phyloP scores from a whole-genome alignment of 2,113 vertebrate genomes.

The Pimephales promelas region DNA sequence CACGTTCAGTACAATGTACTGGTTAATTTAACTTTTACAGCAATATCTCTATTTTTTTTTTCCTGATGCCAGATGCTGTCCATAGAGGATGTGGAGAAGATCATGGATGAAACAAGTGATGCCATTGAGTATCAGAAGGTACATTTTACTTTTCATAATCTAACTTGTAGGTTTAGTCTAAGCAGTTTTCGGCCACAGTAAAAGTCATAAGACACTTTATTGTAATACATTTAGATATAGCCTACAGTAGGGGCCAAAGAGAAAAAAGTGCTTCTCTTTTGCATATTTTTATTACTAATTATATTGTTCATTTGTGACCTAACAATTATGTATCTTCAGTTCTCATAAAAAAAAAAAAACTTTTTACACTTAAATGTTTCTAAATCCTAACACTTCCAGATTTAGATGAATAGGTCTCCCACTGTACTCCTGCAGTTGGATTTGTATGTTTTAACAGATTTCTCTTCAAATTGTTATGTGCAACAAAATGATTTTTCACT shows the following conservation, averaged over 20 bases:
- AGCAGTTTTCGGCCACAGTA: background rate
- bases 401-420: background rate
- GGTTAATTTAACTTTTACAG: too few species aligned
- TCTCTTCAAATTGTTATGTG: background rate
- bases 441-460: background rate
- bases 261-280: background rate
- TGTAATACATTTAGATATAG: background rate
- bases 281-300: background rate
- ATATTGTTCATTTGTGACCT: background rate
- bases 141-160: constrained; percentile 22
- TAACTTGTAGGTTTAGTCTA: too few species aligned
- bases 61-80: constrained; percentile 84
- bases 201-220: background rate
- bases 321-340: background rate
- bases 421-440: background rate
- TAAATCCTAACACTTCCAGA: background rate
- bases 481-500: background rate
- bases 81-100: constrained; percentile 93
- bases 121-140: constrained; percentile 94
- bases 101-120: constrained; percentile 95
- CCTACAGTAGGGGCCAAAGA: background rate
- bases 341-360: too few species aligned
- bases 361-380: background rate
- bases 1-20: background rate
- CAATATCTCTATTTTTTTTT: background rate